phyloP scores from a whole-genome alignment of 2,888 invertebrate genomes.

The Willowsia nigromaculata region DNA sequence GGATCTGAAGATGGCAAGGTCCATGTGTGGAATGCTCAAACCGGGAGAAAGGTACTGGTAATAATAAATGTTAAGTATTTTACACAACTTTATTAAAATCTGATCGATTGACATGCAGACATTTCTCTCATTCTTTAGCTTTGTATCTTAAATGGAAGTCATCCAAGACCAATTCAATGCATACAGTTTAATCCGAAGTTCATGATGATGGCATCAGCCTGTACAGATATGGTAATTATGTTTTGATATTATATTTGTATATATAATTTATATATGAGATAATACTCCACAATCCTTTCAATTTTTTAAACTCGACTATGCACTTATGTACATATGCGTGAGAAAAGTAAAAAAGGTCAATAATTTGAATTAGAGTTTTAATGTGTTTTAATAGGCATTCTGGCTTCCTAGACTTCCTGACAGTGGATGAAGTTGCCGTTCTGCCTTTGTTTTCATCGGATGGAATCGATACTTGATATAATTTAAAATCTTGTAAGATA shows the following conservation, averaged over 20 bases:
- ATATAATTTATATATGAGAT: not conserved
- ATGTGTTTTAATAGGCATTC: not conserved
- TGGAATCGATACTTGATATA: no score
- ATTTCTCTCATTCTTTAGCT: conserved; percentile 80
- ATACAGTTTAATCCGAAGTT: conserved; percentile 99
- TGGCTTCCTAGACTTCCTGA: not conserved
- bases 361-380: not conserved
- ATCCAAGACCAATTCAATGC: conserved; percentile 97
- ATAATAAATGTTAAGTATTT: no score
- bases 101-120: not conserved
- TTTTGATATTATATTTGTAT: not conserved
- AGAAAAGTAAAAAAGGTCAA: no score
- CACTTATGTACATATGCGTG: not conserved
- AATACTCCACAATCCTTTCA: no score
- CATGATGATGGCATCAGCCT: conserved; percentile 99
- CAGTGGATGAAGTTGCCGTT: not conserved
- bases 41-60: conserved; percentile 89
- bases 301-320: no score
- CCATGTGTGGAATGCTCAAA: conserved; percentile 99
- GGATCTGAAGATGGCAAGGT: conserved; percentile 98
- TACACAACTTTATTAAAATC: not conserved
- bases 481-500: no score
- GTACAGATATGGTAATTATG: conserved; percentile 96
- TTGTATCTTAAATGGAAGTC: conserved; percentile 94
- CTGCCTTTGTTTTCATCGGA: no score